Evolutionary conservation across 2,113 vertebrate species (phyloP).

Genomic region (Atractosteus spatula): DNA sequence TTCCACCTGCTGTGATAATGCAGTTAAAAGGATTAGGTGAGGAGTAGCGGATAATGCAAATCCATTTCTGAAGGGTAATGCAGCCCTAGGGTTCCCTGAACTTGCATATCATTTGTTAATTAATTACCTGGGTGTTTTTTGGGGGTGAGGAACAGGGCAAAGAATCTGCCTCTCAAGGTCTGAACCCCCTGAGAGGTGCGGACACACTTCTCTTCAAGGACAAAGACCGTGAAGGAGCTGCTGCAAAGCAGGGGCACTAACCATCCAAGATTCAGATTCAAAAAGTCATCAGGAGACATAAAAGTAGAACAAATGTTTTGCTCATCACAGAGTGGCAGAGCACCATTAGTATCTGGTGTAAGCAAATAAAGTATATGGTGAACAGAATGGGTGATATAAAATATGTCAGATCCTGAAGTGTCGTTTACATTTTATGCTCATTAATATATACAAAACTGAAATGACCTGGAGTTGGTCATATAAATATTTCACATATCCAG

Average conservation of each 20-base stretch:
- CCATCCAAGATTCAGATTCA: neutral
- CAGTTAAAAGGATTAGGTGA: constrained; percentile 19
- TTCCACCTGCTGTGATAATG: constrained; percentile 23
- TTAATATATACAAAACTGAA: too few relatives aligned
- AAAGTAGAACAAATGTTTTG: too few relatives aligned
- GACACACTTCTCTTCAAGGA: neutral
- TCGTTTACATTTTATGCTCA: too few relatives aligned
- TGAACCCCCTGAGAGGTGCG: neutral
- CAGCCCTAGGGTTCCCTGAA: neutral
- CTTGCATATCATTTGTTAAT: neutral
- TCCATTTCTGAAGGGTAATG: neutral
- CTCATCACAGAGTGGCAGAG: too few relatives aligned
- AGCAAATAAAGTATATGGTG: too few relatives aligned
- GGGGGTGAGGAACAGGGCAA: neutral
- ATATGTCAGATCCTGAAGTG: too few relatives aligned
- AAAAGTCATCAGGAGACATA: too few relatives aligned
- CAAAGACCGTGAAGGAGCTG: neutral
- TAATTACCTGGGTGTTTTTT: neutral
- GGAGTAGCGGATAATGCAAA: neutral
- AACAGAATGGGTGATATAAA: too few relatives aligned
- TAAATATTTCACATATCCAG: too few relatives aligned
- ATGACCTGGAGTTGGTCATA: too few relatives aligned
- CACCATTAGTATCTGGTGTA: too few relatives aligned
- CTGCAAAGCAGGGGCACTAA: neutral
- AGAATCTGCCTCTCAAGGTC: neutral